Evolutionary conservation across 2,888 invertebrate species (phyloP).

Genomic region (Buathra laborator): DNA sequence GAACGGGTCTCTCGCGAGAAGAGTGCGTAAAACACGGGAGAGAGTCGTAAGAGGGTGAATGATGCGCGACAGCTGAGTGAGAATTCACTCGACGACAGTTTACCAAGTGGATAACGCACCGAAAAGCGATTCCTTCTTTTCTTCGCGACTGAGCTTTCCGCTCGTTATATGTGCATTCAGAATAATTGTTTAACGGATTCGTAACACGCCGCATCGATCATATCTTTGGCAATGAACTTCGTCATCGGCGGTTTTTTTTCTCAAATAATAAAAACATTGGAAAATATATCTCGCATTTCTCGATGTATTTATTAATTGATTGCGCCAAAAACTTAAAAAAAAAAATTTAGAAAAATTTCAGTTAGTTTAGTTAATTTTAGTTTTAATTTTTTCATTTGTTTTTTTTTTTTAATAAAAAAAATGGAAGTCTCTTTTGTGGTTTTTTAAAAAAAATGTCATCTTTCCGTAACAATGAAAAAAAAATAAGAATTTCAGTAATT

Average conservation of each 20-base stretch:
- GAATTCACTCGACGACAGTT: constrained; percentile 51
- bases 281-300: too few species aligned
- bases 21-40: constrained; percentile 71
- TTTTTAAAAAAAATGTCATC: too few species aligned
- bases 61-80: constrained; percentile 80
- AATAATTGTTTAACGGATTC: constrained; percentile 20
- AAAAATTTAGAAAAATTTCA: too few species aligned
- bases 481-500: too few species aligned
- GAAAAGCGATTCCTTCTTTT: constrained; percentile 39
- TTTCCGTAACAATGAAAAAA: too few species aligned
- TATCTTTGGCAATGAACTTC: not conserved
- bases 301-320: too few species aligned
- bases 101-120: constrained; percentile 30
- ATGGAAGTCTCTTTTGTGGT: too few species aligned
- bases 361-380: too few species aligned
- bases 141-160: not conserved
- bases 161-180: not conserved
- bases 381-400: too few species aligned
- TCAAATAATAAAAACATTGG: too few species aligned
- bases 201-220: not conserved
- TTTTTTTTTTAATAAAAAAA: too few species aligned
- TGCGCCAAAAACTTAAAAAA: too few species aligned
- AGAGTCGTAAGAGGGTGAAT: constrained; percentile 71
- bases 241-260: not conserved
- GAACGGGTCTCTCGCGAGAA: constrained; percentile 48